Base-by-base conservation (phyloP, 2,888 invertebrate species). In the Oscheius sp. region DNA sequence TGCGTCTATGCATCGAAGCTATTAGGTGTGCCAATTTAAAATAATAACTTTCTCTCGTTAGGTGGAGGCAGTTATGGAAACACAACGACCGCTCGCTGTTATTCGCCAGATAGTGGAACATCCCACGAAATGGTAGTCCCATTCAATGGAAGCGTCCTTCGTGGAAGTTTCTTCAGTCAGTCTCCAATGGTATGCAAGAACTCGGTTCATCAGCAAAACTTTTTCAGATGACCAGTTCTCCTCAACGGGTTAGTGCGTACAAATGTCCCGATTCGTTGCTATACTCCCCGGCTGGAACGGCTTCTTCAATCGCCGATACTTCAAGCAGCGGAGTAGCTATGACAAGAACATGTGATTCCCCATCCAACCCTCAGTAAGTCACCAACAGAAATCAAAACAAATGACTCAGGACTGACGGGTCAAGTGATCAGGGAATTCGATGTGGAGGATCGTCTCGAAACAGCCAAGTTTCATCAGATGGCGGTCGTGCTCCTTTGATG, bases 401-500 rank as follows among this genome's bases (percentile, higher is more conserved):
- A 25, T 23, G 6, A 20, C 34, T 61, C 65, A 79, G 79, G 25
- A 79, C 77, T 5, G 79, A 79, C 58, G 78, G 75, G n/a, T n/a
- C n/a, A n/a, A 76, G 78, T 46, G 80, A 80, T 42, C 73, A 75
- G 34, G 76, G 79, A 10, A 66, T 74, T 55, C 39, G 76, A 66
- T 74, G 67, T 50, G 75, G 75, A 10, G 78, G 76, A 48, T 80
- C 80, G 1, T 78, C 78, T 4, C 37, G 80, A 15, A 77, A 74
- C 71, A 78, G 78, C 37, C 78, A 78, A n/a, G 73, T 77, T 17
- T 80, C 80, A 0, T 78, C 80, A 1, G 80, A 78, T 53, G 80
- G 78, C 8, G 57, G 70, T 0, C 71, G 74, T 45, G 65, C 66
- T 8, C 69, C 75, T 33, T 37, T 72, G n/a, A 69, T 80, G 74